Percentiles rank a stretch among this genome's conserved stretches.
Evolutionary conservation across 2,888 invertebrate species (phyloP).

Genomic region (Drosophila austrosaltans): DNA sequence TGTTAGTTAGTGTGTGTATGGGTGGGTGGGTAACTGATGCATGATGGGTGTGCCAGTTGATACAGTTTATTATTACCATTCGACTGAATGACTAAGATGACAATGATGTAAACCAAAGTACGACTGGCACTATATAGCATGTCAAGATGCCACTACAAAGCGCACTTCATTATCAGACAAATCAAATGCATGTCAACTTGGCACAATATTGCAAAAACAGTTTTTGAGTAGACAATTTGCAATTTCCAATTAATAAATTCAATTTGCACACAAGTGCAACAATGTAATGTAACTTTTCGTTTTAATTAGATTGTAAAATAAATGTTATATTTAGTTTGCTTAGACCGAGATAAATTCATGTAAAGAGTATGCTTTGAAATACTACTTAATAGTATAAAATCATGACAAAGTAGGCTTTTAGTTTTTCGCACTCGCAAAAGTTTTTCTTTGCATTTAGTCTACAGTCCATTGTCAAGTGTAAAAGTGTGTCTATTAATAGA

Average conservation of each 20-base stretch:
- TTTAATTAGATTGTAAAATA: no score
- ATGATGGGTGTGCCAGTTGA: conserved; percentile 57
- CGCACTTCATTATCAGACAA: conserved; percentile 37
- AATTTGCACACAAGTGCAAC: not conserved
- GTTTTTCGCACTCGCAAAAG: no score
- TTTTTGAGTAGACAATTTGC: not conserved
- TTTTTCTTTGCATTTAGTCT: no score
- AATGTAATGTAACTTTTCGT: not conserved
- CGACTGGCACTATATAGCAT: not conserved
- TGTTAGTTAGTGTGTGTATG: conserved; percentile 23
- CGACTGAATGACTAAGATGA: conserved; percentile 53
- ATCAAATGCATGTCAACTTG: conserved; percentile 34
- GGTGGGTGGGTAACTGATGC: conserved; percentile 31
- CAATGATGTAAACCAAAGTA: conserved; percentile 10
- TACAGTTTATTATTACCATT: conserved; percentile 68
- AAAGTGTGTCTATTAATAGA: no score
- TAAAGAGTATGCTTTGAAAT: no score
- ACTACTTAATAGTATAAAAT: no score
- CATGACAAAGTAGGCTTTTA: no score
- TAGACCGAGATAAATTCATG: no score
- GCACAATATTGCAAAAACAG: conserved; percentile 1
- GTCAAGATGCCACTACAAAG: conserved; percentile 15
- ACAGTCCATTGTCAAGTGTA: no score
- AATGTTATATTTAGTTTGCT: no score
- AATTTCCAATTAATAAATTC: not conserved